Conservation (phyloP, 2,113 vertebrate genomes). For the Centropus bengalensis region DNA sequence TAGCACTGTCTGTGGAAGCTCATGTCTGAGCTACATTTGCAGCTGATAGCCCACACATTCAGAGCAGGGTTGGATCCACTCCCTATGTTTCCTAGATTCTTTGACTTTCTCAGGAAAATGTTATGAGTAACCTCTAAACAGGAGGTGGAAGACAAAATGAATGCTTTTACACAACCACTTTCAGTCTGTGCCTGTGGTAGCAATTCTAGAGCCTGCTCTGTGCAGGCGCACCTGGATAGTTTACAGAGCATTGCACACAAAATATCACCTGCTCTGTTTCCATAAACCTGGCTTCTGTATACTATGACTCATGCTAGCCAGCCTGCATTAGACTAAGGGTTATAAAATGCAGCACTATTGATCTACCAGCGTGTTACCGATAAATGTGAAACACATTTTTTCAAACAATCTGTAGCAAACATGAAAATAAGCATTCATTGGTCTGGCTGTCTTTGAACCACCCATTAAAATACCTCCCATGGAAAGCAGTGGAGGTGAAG, state of each 20-base stretch:
- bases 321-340: not conserved
- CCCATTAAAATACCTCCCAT: slow-evolving; percentile 19
- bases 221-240: not conserved
- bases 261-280: not conserved
- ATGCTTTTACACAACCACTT: not conserved
- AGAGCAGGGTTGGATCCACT: not conserved
- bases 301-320: slow-evolving; percentile 32
- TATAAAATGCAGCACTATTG: slow-evolving; percentile 27
- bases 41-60: not conserved
- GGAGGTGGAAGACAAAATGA: not conserved
- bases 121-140: not conserved
- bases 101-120: not conserved
- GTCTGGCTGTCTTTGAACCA: slow-evolving; percentile 28
- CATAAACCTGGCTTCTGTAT: not conserved
- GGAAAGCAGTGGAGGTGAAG: not conserved
- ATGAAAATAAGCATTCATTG: slow-evolving; percentile 14
- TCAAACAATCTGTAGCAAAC: not conserved
- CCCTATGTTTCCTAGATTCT: not conserved
- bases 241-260: not conserved
- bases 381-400: slow-evolving; percentile 37
- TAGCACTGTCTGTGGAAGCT: not conserved
- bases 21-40: not conserved
- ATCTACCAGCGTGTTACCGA: not conserved
- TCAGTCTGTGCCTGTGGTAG: not conserved
- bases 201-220: not conserved